Evolutionary conservation across 2,888 invertebrate genomes (phyloP).

Genomic region (Nemapogon koenigi): DNA sequence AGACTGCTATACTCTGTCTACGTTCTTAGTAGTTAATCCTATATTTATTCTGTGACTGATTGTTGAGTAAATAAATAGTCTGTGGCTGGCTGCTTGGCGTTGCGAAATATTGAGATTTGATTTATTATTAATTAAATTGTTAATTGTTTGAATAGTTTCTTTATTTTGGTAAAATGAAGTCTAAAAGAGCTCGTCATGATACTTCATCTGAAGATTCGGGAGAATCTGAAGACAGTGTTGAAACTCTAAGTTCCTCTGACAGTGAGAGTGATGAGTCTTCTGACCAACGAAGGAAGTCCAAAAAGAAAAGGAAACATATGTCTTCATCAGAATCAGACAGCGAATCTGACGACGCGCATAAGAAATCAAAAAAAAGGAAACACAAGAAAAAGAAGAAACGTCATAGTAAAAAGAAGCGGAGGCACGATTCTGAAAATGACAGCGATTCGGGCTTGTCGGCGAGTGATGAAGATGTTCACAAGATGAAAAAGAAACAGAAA

Average conservation of each 20-base stretch:
- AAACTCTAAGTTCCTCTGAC: slow-evolving; percentile 45
- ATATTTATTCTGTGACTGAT: too few species aligned
- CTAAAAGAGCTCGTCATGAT: slow-evolving; percentile 43
- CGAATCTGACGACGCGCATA: slow-evolving; percentile 40
- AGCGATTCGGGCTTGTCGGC: slow-evolving; percentile 35
- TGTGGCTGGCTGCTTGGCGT: too few species aligned
- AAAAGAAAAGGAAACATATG: slow-evolving; percentile 43
- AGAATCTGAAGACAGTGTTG: slow-evolving; percentile 38
- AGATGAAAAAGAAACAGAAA: slow-evolving; percentile 50
- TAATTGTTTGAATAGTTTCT: too few species aligned
- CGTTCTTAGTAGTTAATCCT: too few species aligned
- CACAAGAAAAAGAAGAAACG: slow-evolving; percentile 62
- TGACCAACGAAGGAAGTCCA: slow-evolving; percentile 40
- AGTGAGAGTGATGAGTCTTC: slow-evolving; percentile 52
- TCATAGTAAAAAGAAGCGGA: slow-evolving; percentile 50
- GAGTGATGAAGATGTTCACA: slow-evolving; percentile 46
- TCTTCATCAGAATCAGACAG: slow-evolving; percentile 48
- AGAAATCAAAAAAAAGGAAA: slow-evolving; percentile 50
- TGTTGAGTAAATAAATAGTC: too few species aligned
- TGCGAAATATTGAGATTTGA: too few species aligned
- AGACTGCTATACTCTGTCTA: too few species aligned
- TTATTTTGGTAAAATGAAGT: slow-evolving; percentile 50
- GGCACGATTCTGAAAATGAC: slow-evolving; percentile 32
- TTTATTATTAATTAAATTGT: too few species aligned
- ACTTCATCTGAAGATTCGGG: slow-evolving; percentile 50